These are phyloP conservation scores for Propsilocerus akamusi DNA, from an alignment of 1,140 invertebrate species.

Conservation along the genomic window DNA sequence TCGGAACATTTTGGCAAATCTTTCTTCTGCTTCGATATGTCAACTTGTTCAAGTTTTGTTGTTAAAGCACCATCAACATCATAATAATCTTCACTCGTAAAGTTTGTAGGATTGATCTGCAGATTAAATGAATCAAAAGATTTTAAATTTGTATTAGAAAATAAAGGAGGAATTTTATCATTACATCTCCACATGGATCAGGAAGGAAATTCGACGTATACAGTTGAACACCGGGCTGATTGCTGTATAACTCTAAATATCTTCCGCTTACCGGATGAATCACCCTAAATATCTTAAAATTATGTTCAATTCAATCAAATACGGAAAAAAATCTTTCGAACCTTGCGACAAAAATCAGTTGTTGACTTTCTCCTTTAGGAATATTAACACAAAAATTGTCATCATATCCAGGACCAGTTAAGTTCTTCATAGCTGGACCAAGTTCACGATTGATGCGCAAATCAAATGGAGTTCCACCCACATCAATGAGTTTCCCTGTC, in stretches of 20 bases:
- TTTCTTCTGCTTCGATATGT: neutral
- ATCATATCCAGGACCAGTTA: conserved; percentile 45
- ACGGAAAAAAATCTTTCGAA: neutral
- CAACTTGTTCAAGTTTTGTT: neutral
- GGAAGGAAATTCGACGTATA: conserved; percentile 71
- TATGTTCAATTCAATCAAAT: neutral
- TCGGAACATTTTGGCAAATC: neutral
- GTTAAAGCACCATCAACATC: neutral
- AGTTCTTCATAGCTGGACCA: conserved; percentile 25
- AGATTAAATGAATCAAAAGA: neutral
- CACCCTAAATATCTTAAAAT: conserved; percentile 26
- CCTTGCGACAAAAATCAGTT: neutral
- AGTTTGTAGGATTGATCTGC: neutral
- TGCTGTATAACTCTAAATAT: conserved; percentile 52
- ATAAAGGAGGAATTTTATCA: neutral
- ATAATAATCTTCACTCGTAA: neutral
- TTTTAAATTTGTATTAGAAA: neutral
- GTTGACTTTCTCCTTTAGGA: conserved; percentile 7
- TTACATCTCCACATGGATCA: conserved; percentile 17
- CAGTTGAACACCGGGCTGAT: conserved; percentile 81
- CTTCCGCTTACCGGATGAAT: conserved; percentile 49
- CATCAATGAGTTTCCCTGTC: conserved; percentile 49
- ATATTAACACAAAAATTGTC: conserved; percentile 52
- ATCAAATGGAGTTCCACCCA: conserved; percentile 48
- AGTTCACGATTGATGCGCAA: conserved; percentile 36